Base-by-base conservation (phyloP, 2,888 invertebrate genomes). In the Drosophila atripex region DNA sequence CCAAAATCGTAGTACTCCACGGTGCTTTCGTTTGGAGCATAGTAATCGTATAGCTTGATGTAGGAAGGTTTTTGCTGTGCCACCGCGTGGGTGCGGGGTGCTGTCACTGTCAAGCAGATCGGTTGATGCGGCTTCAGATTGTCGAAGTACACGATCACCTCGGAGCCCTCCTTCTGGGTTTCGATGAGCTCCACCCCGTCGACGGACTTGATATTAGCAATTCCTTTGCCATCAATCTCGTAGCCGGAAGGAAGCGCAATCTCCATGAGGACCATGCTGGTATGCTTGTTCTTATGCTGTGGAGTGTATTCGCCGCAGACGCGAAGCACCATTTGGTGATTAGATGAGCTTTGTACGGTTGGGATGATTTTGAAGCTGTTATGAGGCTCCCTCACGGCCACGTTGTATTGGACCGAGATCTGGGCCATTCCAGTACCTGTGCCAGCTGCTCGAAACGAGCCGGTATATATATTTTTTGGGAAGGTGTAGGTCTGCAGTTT, bases 241-340 rank as follows among this genome's bases (percentile, higher is more conserved):
- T 96, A 98, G 14, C 98, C 98, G 0, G 97, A 97, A 0, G 98
- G 97, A 63, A 98, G 92, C 71, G 94, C 94, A 0, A 98, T 95
- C 87, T 97, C 97, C 93, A 98, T 95, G 0, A 98, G 95, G 9
- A 97, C 96, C 95, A 98, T 95, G 76, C 98, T 98, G 71, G 95
- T 95, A 50, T 94, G 93, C 80, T 94, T 94, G 18, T 93, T 60
- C 43, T 50, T 0, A 52, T 52, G 3, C 77, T 77, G 57, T 0
- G 88, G 88, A 1, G 83, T 63, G 51, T 92, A 96, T 94, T 95
- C 95, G 53, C 95, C 94, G 87, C 97, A 98, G 59, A 97, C 93
- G 6, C 96, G 96, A 12, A 97, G 93, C 80, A 96, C 95, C 65
- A 97, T 92, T 75, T 95, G 94, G 88, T 96, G 93, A 72, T 96